Percentiles rank a stretch among this genome's conserved stretches.
Evolutionary conservation across 2,797 vertebrate species (phyloP).

Genomic region (Cyclura pinguis): DNA sequence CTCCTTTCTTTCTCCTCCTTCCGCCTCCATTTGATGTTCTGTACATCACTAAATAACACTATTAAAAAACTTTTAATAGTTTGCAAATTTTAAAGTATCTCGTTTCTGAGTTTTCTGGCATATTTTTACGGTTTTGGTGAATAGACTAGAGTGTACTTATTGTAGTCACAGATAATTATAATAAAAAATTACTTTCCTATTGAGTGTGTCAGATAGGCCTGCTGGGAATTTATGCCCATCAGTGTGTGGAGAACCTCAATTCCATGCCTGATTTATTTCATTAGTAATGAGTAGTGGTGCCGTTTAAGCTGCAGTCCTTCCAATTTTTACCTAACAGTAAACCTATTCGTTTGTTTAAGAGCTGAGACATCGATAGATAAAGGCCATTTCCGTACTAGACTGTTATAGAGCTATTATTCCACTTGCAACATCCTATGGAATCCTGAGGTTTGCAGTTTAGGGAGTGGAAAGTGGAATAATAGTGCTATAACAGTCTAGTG

Average conservation of each 20-base stretch:
- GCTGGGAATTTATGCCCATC: not conserved
- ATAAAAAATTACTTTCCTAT: not conserved
- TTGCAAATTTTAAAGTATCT: not conserved
- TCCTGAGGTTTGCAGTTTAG: too few relatives aligned
- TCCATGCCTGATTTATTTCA: not conserved
- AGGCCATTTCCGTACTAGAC: too few relatives aligned
- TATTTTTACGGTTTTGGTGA: not conserved
- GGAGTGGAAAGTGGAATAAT: too few relatives aligned
- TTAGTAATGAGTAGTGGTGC: not conserved
- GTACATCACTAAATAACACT: not conserved
- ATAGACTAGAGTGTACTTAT: not conserved
- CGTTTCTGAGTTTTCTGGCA: not conserved
- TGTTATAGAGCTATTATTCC: too few relatives aligned
- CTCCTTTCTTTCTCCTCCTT: not conserved
- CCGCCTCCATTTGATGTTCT: not conserved
- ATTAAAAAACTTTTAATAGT: not conserved
- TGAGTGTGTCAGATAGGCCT: too few relatives aligned
- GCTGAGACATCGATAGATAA: too few relatives aligned
- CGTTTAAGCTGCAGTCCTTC: not conserved
- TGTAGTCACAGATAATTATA: not conserved
- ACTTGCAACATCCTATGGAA: too few relatives aligned
- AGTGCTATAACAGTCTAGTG: too few relatives aligned
- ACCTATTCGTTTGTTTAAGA: not conserved
- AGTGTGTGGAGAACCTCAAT: not conserved
- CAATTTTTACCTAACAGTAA: not conserved